phyloP scores from a whole-genome alignment of 2,113 vertebrate genomes.

The Anarhynchus alexandrinus region DNA sequence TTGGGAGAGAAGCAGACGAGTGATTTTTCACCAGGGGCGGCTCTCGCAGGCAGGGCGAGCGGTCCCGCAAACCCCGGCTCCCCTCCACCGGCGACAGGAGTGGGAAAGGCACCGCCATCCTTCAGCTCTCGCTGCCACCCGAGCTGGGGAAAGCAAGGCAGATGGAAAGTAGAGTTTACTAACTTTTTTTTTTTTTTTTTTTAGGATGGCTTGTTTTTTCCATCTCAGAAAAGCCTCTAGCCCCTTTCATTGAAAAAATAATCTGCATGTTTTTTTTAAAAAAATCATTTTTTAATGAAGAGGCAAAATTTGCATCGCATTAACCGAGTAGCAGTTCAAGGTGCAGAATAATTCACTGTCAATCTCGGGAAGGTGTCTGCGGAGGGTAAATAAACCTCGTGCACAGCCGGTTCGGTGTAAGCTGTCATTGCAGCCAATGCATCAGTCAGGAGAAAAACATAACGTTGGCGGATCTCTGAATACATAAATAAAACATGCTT shows the following conservation, averaged over 20 bases:
- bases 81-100: not conserved
- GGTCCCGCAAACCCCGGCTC: not conserved
- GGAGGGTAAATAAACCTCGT: conserved; percentile 24
- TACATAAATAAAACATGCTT: conserved; percentile 68
- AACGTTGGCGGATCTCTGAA: not conserved
- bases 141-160: not conserved
- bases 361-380: not conserved
- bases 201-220: not conserved
- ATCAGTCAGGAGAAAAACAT: conserved; percentile 42
- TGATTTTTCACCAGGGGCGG: no score
- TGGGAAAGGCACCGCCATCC: not conserved
- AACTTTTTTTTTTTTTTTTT: not conserved
- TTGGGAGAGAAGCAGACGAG: not conserved
- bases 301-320: not conserved
- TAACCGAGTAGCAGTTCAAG: not conserved
- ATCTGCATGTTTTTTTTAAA: not conserved
- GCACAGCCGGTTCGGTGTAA: not conserved
- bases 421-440: conserved; percentile 48
- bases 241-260: not conserved
- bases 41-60: no score
- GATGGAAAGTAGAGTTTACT: not conserved
- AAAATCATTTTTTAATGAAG: not conserved
- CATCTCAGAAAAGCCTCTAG: not conserved
- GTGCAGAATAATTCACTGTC: conserved; percentile 18
- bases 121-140: rapidly evolving